These are phyloP conservation scores for Drosophila anomelani DNA, from an alignment of 2,888 invertebrate species.

Conservation along the genomic window DNA sequence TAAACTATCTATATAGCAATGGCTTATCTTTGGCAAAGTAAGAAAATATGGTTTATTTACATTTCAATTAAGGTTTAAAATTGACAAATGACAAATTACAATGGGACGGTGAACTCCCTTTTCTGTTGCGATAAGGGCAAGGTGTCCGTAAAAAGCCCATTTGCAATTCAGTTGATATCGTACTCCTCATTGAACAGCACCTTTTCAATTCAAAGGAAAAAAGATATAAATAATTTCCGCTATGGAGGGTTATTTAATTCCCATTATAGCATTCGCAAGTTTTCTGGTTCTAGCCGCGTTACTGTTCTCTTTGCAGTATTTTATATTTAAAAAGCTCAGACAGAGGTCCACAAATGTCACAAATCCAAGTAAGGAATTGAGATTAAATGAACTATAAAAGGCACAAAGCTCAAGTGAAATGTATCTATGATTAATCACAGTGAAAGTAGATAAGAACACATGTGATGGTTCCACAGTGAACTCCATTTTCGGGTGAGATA, in stretches of 20 bases:
- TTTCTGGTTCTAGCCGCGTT: not conserved
- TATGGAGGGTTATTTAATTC: not conserved
- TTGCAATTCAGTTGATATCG: conserved; percentile 1
- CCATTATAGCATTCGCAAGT: not conserved
- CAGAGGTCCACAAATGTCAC: not conserved
- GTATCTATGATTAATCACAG: not conserved
- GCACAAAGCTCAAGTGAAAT: not conserved
- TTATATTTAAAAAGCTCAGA: not conserved
- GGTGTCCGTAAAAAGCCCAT: not conserved
- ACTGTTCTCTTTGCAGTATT: not conserved
- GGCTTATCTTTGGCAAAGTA: no score
- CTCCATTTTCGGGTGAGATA: conserved; percentile 6
- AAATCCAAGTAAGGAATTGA: not conserved
- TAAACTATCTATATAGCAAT: no score
- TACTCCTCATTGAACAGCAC: not conserved
- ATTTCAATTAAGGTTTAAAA: not conserved
- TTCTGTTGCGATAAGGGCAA: not conserved
- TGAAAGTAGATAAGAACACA: not conserved
- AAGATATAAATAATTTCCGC: not conserved
- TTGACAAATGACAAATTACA: not conserved
- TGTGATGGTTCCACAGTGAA: not conserved
- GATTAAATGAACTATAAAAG: not conserved
- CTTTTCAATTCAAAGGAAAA: not conserved
- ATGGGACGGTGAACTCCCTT: not conserved
- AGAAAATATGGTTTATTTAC: not conserved